phyloP scores from a whole-genome alignment of 2,888 invertebrate species.

The Drosophila monieri region DNA sequence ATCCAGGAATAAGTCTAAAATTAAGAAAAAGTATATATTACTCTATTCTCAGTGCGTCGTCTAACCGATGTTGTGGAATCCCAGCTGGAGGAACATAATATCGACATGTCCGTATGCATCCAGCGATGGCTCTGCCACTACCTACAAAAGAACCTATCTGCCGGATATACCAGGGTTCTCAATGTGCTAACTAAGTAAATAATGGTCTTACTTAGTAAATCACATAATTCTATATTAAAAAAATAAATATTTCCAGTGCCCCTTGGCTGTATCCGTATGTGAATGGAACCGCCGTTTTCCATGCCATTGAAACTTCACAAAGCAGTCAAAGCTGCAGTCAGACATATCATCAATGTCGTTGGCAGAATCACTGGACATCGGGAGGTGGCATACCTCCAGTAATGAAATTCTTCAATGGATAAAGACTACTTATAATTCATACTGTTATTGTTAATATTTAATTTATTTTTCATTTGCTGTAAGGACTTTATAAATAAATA shows the following conservation, averaged over 20 bases:
- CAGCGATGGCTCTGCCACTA: constrained; percentile 86
- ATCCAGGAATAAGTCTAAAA: neutral
- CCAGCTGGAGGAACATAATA: constrained; percentile 85
- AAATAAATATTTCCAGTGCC: constrained; percentile 63
- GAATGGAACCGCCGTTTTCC: constrained; percentile 85
- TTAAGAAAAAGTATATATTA: too few species aligned
- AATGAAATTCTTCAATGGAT: constrained; percentile 44
- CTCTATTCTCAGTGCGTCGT: constrained; percentile 59
- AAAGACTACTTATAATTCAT: neutral
- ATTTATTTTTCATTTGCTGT: neutral
- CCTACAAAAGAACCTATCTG: constrained; percentile 83
- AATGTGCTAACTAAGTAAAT: constrained; percentile 84
- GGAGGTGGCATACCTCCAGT: constrained; percentile 41
- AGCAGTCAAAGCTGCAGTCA: constrained; percentile 82
- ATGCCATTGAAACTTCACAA: constrained; percentile 85
- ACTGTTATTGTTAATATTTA: neutral
- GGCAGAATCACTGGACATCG: constrained; percentile 51
- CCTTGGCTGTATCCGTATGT: constrained; percentile 82
- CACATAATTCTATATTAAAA: neutral
- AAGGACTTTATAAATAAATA: neutral
- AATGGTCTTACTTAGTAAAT: neutral
- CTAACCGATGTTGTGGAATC: constrained; percentile 84
- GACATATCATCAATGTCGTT: constrained; percentile 84
- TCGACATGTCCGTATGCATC: constrained; percentile 87
- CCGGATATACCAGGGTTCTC: constrained; percentile 84